A percentile compares a stretch with the other conserved stretches of the same genome.
Conservation (phyloP, 2,113 vertebrate genomes). For the Egretta garzetta region DNA sequence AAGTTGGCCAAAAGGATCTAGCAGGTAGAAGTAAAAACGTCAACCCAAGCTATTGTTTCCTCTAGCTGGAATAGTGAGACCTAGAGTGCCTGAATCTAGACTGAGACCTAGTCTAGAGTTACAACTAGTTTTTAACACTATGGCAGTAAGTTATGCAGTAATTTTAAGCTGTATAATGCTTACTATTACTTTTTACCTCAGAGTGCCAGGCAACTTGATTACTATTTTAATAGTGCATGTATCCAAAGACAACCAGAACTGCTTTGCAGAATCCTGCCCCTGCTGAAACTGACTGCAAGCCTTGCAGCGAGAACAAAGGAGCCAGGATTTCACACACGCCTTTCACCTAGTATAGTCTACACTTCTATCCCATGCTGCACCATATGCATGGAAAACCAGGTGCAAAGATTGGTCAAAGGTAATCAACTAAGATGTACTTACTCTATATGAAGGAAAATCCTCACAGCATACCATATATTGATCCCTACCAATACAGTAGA, state of each 20-base stretch:
- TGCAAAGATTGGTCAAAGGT: background rate
- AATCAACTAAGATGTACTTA: background rate
- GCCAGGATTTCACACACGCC: background rate
- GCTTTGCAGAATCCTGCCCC: background rate
- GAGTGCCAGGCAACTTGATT: background rate
- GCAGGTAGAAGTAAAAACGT: background rate
- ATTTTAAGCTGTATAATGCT: background rate
- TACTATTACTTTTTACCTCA: background rate
- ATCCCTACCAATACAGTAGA: background rate
- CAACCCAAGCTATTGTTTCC: background rate
- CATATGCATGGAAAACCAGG: background rate
- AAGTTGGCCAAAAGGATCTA: constrained; percentile 96
- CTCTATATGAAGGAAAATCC: background rate
- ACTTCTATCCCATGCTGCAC: background rate
- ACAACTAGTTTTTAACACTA: background rate
- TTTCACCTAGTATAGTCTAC: background rate
- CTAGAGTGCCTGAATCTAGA: background rate
- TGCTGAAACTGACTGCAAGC: background rate
- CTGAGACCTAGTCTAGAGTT: background rate
- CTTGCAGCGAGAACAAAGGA: background rate
- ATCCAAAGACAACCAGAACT: background rate
- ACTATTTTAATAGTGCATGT: accelerated
- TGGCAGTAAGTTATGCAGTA: background rate
- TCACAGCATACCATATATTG: background rate
- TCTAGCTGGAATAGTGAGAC: background rate